Percentiles rank a stretch among this genome's conserved stretches.
These are phyloP conservation scores for Heliconius cydno DNA, from an alignment of 2,888 invertebrate genomes.

Conservation along the genomic window DNA sequence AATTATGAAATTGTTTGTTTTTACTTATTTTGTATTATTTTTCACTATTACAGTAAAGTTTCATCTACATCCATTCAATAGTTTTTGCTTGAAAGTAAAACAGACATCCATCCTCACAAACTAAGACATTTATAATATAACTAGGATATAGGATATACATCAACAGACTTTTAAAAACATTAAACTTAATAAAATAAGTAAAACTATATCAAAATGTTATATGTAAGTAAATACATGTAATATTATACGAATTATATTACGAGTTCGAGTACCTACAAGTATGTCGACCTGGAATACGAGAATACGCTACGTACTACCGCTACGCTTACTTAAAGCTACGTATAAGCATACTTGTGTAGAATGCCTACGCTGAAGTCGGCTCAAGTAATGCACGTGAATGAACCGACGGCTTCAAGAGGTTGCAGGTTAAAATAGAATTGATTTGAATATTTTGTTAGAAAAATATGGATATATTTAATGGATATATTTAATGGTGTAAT, in stretches of 20 bases:
- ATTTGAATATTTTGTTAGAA: neutral
- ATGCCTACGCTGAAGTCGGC: conserved; percentile 22
- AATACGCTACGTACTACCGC: conserved; percentile 17
- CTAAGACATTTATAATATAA: neutral
- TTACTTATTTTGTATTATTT: too few relatives aligned
- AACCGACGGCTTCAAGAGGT: conserved; percentile 19
- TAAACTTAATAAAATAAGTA: neutral
- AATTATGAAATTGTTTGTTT: too few relatives aligned
- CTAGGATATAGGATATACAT: too few relatives aligned
- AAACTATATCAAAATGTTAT: neutral
- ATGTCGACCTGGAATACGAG: conserved; percentile 5
- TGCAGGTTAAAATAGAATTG: neutral
- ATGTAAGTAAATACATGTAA: neutral
- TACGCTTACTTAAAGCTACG: neutral
- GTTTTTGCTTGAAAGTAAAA: too few relatives aligned
- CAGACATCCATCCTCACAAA: too few relatives aligned
- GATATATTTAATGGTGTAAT: neutral
- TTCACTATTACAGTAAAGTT: too few relatives aligned
- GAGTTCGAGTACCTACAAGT: neutral
- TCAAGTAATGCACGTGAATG: conserved; percentile 25
- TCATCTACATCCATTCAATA: too few relatives aligned
- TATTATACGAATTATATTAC: neutral
- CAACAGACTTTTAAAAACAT: too few relatives aligned
- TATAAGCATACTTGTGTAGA: neutral
- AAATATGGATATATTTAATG: neutral